Evolutionary conservation across 2,888 invertebrate species (phyloP).

Genomic region (Chalcis sispes): DNA sequence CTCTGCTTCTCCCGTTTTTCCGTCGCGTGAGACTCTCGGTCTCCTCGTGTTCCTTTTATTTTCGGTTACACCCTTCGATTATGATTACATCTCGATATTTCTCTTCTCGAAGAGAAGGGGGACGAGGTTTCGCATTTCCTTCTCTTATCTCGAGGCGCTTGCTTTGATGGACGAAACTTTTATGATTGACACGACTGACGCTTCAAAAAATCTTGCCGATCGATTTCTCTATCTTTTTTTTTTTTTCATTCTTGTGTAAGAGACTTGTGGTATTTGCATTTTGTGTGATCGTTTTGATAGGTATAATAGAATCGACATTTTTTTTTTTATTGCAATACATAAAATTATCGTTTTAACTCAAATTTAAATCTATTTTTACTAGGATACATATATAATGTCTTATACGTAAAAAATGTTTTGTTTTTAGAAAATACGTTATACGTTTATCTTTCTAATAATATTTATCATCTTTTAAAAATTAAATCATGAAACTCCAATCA

Average conservation of each 20-base stretch:
- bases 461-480: too few relatives aligned
- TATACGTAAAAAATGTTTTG: too few relatives aligned
- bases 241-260: not conserved
- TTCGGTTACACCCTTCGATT: slow-evolving; percentile 46
- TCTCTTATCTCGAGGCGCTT: slow-evolving; percentile 27
- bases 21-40: slow-evolving; percentile 11
- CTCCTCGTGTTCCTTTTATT: not conserved
- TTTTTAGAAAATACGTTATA: too few relatives aligned
- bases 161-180: slow-evolving; percentile 40
- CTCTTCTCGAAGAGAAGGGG: slow-evolving; percentile 1
- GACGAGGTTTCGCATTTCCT: slow-evolving; percentile 36
- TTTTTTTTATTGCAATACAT: too few relatives aligned
- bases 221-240: not conserved
- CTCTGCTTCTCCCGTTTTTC: slow-evolving; percentile 10
- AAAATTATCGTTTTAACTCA: too few relatives aligned
- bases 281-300: too few relatives aligned
- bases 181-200: slow-evolving; percentile 49
- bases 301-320: too few relatives aligned
- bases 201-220: not conserved
- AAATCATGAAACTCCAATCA: too few relatives aligned
- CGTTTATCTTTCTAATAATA: too few relatives aligned
- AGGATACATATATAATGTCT: too few relatives aligned
- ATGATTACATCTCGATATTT: slow-evolving; percentile 53
- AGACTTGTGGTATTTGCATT: not conserved
- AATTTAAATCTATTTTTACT: too few relatives aligned